A percentile compares a stretch with the other conserved stretches of the same genome.
Conservation (phyloP, 2,797 vertebrate species). For the Macropus fuliginosus region DNA sequence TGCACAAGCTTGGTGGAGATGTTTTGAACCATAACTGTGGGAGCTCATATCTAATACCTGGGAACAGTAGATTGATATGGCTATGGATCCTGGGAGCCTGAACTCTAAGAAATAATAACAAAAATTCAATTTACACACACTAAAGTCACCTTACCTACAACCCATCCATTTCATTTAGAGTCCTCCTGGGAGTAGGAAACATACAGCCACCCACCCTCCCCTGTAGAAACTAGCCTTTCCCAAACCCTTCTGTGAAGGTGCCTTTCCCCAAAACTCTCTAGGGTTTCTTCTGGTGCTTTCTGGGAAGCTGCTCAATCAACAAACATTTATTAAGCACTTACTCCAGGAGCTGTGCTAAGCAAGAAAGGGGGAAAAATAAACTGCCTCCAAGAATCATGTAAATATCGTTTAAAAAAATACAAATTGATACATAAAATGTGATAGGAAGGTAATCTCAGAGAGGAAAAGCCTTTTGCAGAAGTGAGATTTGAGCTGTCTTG, state of each 20-base stretch:
- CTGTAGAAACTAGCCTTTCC: neutral
- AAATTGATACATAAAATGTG: neutral
- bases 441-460: neutral
- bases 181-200: neutral
- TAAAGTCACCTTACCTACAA: too few relatives aligned
- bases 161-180: neutral
- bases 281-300: neutral
- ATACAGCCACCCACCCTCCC: too few relatives aligned
- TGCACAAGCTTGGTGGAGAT: too few relatives aligned
- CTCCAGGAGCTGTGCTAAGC: neutral
- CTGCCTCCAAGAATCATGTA: neutral
- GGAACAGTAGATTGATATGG: too few relatives aligned
- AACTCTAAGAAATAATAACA: too few relatives aligned
- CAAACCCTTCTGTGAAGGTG: neutral
- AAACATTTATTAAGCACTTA: neutral
- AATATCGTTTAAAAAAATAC: neutral
- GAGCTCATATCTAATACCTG: too few relatives aligned
- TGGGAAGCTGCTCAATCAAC: neutral
- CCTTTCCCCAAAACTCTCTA: neutral
- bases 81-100: too few relatives aligned
- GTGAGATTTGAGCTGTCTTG: neutral
- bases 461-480: neutral
- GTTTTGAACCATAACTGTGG: too few relatives aligned
- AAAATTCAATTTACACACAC: too few relatives aligned
- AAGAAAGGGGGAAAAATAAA: neutral